Base-by-base conservation (phyloP, 2,797 vertebrate species). In the Psittacula derbiana region DNA sequence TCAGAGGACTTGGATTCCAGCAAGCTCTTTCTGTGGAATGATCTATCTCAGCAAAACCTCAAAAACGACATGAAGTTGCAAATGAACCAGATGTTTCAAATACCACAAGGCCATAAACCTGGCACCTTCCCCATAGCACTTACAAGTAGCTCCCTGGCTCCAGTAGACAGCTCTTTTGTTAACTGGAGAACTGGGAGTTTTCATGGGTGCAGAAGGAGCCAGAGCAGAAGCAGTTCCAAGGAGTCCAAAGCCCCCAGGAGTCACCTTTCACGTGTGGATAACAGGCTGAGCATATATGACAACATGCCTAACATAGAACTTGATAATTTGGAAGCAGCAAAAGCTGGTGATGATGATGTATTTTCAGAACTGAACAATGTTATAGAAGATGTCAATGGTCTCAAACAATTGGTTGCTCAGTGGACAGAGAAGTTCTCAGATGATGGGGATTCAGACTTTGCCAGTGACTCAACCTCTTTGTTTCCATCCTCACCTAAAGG, bases 171-270 rank as follows among this genome's bases (percentile, higher is more conserved):
- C 95, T 97, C 97, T 49, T 98, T 98, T 0, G 95, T 99, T 86
- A 99, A 98, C 97, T 99, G 99, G 98, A 98, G 98, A 93, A 99
- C 98, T 1, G 98, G 98, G 61, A 99, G 98, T 76, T 99, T 99
- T 94, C 98, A 98, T 8, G 98, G 98, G 18, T 98, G 96, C 94
- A 96, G 97, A 55, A 94, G 97, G 12, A 97, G 96, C 47, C 57
- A 16, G 53, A 94, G 97, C 55, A 95, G 74, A 25, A 80, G 95
- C 65, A 10, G 33, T 30, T 95, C 95, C 31, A 95, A 95, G 30
- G 96, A 97, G 14, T 55, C 82, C 58, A 96, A 72, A 43, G 58
- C 61, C 2, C 24, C 92, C 28, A 43, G 86, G 43, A 93, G 95
- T 18, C 96, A 97, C 0, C 78, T 95, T 25, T 69, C 84, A 0